Conservation (phyloP, 1,140 invertebrate species). For the Cydia amplana region DNA sequence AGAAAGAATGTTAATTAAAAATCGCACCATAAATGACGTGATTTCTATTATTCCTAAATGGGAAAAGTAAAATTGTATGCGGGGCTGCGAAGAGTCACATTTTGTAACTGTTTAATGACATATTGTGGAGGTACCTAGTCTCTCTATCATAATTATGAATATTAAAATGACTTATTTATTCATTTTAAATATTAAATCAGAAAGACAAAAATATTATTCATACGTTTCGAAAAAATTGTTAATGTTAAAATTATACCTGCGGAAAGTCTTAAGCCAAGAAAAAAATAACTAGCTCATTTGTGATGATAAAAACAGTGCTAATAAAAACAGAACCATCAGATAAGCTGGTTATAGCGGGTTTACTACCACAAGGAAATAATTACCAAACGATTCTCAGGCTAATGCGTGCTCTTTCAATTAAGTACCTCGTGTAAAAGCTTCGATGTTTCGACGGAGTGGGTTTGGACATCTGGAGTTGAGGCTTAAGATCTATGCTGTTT, state of each 20-base stretch:
- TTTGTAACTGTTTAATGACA: too few species aligned
- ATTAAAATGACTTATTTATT: too few species aligned
- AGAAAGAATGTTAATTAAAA: neutral
- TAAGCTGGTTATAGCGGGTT: slow-evolving; percentile 3
- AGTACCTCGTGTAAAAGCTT: slow-evolving; percentile 22
- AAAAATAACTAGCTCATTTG: slow-evolving; percentile 7
- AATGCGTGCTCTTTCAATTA: slow-evolving; percentile 25
- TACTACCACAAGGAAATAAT: slow-evolving; percentile 31
- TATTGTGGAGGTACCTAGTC: too few species aligned
- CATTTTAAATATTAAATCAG: too few species aligned
- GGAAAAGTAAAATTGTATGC: too few species aligned
- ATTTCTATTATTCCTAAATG: too few species aligned
- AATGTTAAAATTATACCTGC: neutral
- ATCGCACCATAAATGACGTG: too few species aligned
- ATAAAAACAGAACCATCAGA: slow-evolving; percentile 24
- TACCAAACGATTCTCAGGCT: neutral
- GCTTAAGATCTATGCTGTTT: neutral
- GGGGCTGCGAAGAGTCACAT: too few species aligned
- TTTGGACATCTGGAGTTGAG: neutral
- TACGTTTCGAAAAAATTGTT: too few species aligned
- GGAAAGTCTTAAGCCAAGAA: neutral
- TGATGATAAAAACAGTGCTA: neutral
- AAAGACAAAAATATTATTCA: too few species aligned
- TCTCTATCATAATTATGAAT: too few species aligned
- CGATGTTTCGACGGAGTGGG: neutral